phyloP scores from a whole-genome alignment of 2,888 invertebrate genomes.

The Lathronympha strigana region DNA sequence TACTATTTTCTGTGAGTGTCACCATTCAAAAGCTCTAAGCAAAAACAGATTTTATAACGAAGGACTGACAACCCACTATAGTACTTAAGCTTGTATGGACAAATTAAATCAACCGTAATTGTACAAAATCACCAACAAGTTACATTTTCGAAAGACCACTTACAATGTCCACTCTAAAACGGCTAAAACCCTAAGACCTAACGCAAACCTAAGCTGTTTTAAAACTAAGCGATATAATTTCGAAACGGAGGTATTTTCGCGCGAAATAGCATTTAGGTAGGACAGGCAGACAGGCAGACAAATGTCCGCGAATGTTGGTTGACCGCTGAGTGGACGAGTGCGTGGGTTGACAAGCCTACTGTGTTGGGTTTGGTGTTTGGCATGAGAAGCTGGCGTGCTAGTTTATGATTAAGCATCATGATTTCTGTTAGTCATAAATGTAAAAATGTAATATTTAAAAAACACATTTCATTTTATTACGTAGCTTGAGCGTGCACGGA shows the following conservation, averaged over 20 bases:
- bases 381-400: constrained; percentile 3
- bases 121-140: constrained; percentile 31
- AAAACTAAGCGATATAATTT: constrained; percentile 9
- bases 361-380: constrained; percentile 6
- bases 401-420: neutral
- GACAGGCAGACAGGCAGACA: constrained; percentile 40
- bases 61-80: neutral
- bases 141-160: constrained; percentile 17
- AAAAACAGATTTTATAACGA: constrained; percentile 1
- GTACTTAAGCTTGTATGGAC: neutral
- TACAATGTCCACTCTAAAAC: neutral
- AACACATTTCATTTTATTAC: too few relatives aligned
- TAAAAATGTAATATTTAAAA: too few relatives aligned
- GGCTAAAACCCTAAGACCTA: neutral
- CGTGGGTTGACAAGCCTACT: constrained; percentile 34
- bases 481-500: too few relatives aligned
- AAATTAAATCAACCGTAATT: constrained; percentile 17
- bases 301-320: constrained; percentile 38
- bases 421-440: neutral
- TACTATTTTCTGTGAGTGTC: too few relatives aligned
- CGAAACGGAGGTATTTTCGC: constrained; percentile 29
- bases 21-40: neutral
- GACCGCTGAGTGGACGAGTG: constrained; percentile 29
- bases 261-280: constrained; percentile 33
- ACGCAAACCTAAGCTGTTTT: neutral